Evolutionary conservation across 2,888 invertebrate species (phyloP).

Genomic region (Xylophagus ater): DNA sequence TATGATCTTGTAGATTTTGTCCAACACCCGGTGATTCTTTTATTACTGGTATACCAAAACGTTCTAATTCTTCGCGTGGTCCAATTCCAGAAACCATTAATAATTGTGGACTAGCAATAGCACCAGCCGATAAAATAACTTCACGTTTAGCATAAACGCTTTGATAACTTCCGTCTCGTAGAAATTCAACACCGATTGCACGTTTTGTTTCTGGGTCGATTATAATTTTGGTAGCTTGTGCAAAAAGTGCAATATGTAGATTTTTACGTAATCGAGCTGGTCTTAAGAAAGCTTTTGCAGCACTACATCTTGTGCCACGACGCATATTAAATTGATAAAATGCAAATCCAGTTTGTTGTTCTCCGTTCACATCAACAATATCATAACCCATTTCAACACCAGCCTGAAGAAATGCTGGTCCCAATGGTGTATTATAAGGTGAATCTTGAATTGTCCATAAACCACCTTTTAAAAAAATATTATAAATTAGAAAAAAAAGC

Average conservation of each 20-base stretch:
- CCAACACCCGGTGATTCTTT: constrained; percentile 75
- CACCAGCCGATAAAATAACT: constrained; percentile 53
- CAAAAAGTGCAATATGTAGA: constrained; percentile 68
- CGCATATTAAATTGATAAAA: constrained; percentile 85
- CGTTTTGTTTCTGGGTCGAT: constrained; percentile 60
- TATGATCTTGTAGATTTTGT: constrained; percentile 79
- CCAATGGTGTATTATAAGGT: constrained; percentile 57
- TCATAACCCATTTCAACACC: constrained; percentile 90
- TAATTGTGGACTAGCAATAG: constrained; percentile 83
- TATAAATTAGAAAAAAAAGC: neutral
- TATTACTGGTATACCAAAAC: constrained; percentile 61
- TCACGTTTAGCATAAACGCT: constrained; percentile 35
- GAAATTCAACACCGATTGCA: constrained; percentile 70
- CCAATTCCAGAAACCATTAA: constrained; percentile 86
- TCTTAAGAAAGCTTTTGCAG: constrained; percentile 74
- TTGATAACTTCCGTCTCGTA: constrained; percentile 49
- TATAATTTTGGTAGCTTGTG: constrained; percentile 66
- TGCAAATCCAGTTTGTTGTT: constrained; percentile 74
- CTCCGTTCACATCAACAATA: constrained; percentile 74
- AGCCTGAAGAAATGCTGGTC: constrained; percentile 74
- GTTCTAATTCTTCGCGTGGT: constrained; percentile 57
- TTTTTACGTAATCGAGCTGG: constrained; percentile 67
- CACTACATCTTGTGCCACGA: constrained; percentile 68
- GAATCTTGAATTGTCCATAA: constrained; percentile 37
- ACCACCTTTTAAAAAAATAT: constrained; percentile 23